Conservation (phyloP, 1,140 invertebrate genomes). For the Rhynchophorus ferrugineus region DNA sequence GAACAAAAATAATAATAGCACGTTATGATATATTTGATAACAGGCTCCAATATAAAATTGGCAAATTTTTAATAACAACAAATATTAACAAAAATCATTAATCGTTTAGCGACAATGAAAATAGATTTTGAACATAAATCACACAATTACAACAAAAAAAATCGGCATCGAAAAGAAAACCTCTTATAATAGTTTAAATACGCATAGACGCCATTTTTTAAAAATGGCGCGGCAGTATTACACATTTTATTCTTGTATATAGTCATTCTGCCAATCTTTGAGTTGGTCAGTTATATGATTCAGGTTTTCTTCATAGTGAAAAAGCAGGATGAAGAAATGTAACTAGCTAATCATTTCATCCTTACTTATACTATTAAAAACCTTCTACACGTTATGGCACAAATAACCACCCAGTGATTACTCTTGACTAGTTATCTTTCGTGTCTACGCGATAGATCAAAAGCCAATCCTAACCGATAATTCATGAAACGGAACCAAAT, state of each 20-base stretch:
- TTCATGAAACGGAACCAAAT: no score
- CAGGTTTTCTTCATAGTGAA: background rate
- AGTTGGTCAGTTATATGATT: constrained; percentile 8
- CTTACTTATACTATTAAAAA: background rate
- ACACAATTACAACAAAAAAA: no score
- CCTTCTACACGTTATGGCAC: background rate
- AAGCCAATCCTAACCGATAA: no score
- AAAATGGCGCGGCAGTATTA: constrained; percentile 22
- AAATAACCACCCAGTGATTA: background rate
- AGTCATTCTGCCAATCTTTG: constrained; percentile 8
- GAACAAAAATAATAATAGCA: no score
- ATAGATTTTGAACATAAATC: no score
- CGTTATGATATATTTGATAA: background rate
- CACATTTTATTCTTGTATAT: constrained; percentile 9
- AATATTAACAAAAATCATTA: no score
- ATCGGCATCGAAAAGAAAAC: background rate
- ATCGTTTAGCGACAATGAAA: no score
- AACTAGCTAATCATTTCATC: no score
- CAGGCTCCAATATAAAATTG: background rate
- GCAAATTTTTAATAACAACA: no score
- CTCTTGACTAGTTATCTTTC: background rate
- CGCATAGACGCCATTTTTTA: constrained; percentile 18
- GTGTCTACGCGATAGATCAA: no score
- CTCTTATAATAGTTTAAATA: constrained; percentile 13
- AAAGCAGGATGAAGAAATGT: no score